A percentile compares a stretch with the other conserved stretches of the same genome.
Conservation (phyloP, 2,888 invertebrate species). For the Lymantria monacha region DNA sequence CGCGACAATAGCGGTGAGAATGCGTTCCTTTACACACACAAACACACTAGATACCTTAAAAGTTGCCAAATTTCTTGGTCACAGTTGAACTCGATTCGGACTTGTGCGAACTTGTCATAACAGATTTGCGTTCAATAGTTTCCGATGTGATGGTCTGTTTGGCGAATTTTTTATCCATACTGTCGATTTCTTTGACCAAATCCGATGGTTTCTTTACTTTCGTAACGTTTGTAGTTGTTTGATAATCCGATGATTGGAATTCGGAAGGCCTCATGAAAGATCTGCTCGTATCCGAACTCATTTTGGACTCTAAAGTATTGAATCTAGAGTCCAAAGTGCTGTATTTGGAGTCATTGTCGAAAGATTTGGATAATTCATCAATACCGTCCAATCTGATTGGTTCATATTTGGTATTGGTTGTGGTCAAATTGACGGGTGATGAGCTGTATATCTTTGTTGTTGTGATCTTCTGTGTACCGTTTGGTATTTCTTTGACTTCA, state of each 20-base stretch:
- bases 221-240: constrained; percentile 48
- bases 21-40: background rate
- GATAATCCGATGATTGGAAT: constrained; percentile 68
- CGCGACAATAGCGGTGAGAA: background rate
- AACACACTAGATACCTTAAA: constrained; percentile 48
- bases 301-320: constrained; percentile 70
- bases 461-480: constrained; percentile 80
- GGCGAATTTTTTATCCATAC: constrained; percentile 84
- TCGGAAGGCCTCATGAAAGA: constrained; percentile 79
- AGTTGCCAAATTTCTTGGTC: constrained; percentile 80
- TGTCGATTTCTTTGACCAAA: constrained; percentile 75
- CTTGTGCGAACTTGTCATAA: constrained; percentile 84
- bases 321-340: constrained; percentile 74
- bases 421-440: constrained; percentile 76
- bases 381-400: constrained; percentile 74
- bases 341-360: constrained; percentile 76
- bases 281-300: constrained; percentile 73
- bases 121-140: constrained; percentile 85
- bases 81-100: constrained; percentile 81
- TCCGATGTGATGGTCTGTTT: constrained; percentile 87
- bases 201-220: constrained; percentile 66
- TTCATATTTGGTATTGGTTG: constrained; percentile 75
- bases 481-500: constrained; percentile 79
- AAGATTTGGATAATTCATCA: constrained; percentile 76
- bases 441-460: constrained; percentile 82